Evolutionary conservation across 2,888 invertebrate species (phyloP).

Genomic region (Drosophila aldrichi): DNA sequence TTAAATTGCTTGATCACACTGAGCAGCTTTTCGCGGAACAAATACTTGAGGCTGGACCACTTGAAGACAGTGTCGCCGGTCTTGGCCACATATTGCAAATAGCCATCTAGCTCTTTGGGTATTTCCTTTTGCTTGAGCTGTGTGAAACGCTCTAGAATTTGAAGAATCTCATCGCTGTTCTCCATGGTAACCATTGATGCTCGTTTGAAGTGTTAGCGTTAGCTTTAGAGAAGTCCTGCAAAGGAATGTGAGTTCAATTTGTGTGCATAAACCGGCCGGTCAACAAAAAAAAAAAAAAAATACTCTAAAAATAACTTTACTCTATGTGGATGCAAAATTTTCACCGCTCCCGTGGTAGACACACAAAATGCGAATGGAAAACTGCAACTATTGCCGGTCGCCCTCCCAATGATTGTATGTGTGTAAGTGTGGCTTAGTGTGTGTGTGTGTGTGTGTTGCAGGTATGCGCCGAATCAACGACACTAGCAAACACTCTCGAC

Average conservation of each 20-base stretch:
- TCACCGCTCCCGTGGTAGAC: slow-evolving; percentile 43
- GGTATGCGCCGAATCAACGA: slow-evolving; percentile 67
- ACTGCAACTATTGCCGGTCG: slow-evolving; percentile 43
- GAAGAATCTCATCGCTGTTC: slow-evolving; percentile 93
- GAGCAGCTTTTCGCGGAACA: slow-evolving; percentile 94
- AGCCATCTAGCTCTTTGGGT: slow-evolving; percentile 95
- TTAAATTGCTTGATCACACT: slow-evolving; percentile 95
- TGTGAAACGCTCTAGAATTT: slow-evolving; percentile 93
- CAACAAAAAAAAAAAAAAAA: not conserved
- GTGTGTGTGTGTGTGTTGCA: slow-evolving; percentile 26
- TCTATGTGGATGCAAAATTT: slow-evolving; percentile 28
- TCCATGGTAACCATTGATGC: slow-evolving; percentile 87
- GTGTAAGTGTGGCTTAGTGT: not conserved
- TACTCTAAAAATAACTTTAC: not conserved
- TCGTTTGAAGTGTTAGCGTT: slow-evolving; percentile 22
- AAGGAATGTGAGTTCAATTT: slow-evolving; percentile 22
- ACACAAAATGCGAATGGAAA: slow-evolving; percentile 62
- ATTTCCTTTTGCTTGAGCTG: slow-evolving; percentile 92
- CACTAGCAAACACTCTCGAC: slow-evolving; percentile 1
- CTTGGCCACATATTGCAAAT: slow-evolving; percentile 94
- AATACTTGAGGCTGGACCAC: slow-evolving; percentile 94
- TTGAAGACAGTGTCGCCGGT: slow-evolving; percentile 97
- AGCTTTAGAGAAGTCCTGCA: slow-evolving; percentile 33
- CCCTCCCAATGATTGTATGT: slow-evolving; percentile 8
- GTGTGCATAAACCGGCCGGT: slow-evolving; percentile 26